These are phyloP conservation scores for Epinotia demarniana DNA, from an alignment of 2,888 invertebrate genomes.

Conservation along the genomic window DNA sequence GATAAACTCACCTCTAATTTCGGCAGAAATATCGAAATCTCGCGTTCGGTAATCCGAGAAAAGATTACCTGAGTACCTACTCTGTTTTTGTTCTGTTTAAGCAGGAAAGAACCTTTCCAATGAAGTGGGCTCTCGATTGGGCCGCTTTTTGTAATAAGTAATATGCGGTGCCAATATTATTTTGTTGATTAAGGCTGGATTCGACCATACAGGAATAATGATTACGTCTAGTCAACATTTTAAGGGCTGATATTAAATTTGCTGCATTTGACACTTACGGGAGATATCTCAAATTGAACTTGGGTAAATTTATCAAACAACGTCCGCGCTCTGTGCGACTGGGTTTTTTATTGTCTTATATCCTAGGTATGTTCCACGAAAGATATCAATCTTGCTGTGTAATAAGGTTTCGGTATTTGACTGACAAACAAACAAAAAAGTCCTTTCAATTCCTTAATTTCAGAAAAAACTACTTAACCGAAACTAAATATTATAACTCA, in stretches of 20 bases:
- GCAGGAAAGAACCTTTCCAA: constrained; percentile 44
- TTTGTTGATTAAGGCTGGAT: constrained; percentile 5
- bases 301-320: background rate
- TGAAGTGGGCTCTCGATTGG: constrained; percentile 40
- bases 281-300: background rate
- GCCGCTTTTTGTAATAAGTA: constrained; percentile 31
- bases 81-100: constrained; percentile 50
- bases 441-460: too few species aligned
- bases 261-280: too few species aligned
- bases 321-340: background rate
- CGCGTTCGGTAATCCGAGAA: constrained; percentile 60
- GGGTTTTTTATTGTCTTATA: too few species aligned
- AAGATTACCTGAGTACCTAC: constrained; percentile 68
- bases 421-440: too few species aligned
- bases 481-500: too few species aligned
- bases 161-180: constrained; percentile 20
- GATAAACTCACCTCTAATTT: constrained; percentile 80
- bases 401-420: too few species aligned
- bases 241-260: too few species aligned
- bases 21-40: constrained; percentile 68
- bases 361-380: too few species aligned
- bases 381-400: too few species aligned
- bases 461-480: too few species aligned
- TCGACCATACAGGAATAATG: too few species aligned
- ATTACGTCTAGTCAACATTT: too few species aligned